These are phyloP conservation scores for Pristionchus japonicus DNA, from an alignment of 2,888 invertebrate species.

Conservation along the genomic window DNA sequence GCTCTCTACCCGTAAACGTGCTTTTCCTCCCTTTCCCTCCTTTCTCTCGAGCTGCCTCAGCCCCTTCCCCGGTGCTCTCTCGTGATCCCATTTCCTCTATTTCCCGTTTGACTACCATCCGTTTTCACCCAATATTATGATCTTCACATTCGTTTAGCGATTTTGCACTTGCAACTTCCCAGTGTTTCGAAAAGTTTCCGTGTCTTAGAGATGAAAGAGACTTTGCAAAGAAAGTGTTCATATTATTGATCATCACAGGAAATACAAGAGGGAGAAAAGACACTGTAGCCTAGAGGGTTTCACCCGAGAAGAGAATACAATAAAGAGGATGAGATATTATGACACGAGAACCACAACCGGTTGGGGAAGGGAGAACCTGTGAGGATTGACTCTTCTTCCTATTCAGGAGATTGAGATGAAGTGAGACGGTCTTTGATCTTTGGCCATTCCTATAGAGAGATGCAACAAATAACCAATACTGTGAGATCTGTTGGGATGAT, in stretches of 20 bases:
- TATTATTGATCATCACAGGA: not conserved
- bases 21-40: not conserved
- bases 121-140: not conserved
- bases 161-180: not conserved
- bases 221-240: not conserved
- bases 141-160: not conserved
- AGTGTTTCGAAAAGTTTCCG: conserved; percentile 7
- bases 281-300: not conserved
- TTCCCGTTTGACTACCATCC: conserved; percentile 20
- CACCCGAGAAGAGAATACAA: not conserved
- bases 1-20: not conserved
- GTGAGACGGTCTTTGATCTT: not conserved
- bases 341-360: not conserved
- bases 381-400: not conserved
- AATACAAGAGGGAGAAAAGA: not conserved
- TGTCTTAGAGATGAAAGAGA: conserved; percentile 17
- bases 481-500: not conserved
- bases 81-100: not conserved
- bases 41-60: not conserved
- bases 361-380: not conserved
- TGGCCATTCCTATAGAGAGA: not conserved
- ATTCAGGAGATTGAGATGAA: not conserved
- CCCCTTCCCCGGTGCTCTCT: not conserved
- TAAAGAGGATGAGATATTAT: not conserved
- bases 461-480: conserved; percentile 9